These are phyloP conservation scores for Labroides dimidiatus DNA, from an alignment of 2,797 vertebrate genomes.

Conservation along the genomic window DNA sequence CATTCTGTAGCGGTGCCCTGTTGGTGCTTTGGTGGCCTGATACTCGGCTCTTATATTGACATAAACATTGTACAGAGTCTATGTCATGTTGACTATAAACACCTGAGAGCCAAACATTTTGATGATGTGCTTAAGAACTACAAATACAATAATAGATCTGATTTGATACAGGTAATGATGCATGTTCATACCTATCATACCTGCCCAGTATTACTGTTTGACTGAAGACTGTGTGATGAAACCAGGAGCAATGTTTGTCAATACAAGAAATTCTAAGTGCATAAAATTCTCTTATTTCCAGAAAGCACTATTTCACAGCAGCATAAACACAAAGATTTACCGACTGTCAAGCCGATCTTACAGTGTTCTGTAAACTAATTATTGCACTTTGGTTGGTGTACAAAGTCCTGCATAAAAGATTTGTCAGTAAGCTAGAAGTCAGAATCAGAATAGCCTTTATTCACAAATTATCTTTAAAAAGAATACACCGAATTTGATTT, in stretches of 20 bases:
- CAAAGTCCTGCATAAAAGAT: not conserved
- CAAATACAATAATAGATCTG: not conserved
- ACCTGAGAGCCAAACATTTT: not conserved
- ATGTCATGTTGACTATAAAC: too few relatives aligned
- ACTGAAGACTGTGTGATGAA: conserved; percentile 38
- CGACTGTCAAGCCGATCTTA: conserved; percentile 1
- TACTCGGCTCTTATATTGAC: not conserved
- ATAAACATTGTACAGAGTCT: too few relatives aligned
- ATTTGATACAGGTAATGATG: not conserved
- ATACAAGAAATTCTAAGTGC: conserved; percentile 45
- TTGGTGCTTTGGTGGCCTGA: too few relatives aligned
- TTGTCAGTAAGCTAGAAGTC: not conserved
- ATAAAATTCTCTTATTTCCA: conserved; percentile 33
- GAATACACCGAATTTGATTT: too few relatives aligned
- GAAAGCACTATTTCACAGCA: conserved; percentile 20
- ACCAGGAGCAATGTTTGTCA: conserved; percentile 37
- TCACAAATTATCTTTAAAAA: too few relatives aligned
- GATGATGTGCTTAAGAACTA: not conserved
- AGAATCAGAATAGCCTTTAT: too few relatives aligned
- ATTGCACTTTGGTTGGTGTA: not conserved
- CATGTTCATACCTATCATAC: too few relatives aligned
- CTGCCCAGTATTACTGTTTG: conserved; percentile 11
- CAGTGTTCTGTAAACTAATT: not conserved
- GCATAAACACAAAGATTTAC: conserved; percentile 4
- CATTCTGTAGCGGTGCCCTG: not conserved